Evolutionary conservation across 2,888 invertebrate genomes (phyloP), one percentile per base, ranked within the genome.

Genomic region (Parelbella ahira): DNA sequence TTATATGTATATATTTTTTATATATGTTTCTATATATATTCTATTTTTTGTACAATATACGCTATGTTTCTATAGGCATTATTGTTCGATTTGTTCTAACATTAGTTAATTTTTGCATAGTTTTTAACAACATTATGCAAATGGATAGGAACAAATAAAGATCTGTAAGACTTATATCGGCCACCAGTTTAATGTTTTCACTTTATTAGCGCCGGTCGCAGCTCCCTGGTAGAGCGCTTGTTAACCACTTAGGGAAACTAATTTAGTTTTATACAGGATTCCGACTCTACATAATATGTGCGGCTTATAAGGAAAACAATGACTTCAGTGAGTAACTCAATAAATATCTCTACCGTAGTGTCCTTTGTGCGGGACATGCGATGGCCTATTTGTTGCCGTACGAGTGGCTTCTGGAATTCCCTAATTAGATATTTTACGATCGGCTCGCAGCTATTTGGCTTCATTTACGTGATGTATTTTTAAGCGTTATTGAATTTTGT

Each of bases 191-290:
- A 3, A 24, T 5, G 5, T 24, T 24, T 1, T 5, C 5, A 1
- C 10, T 10, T 10, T 11, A 25, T 11, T 11, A 4, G 25, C 10
- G 11, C 36, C 4, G 8, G 13, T 21, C 19, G 34, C 41, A 44
- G 30, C 49, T 43, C 3, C 3, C 41, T 23, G 37, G 46, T 44
- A 33, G 13, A 32, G 38, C 42, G 34, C 45, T 47, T 39, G 45
- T 49, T 47, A 47, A 39, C 43, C 41, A 34, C 46, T 46, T 39
- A 48, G 42, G 30, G 37, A 44, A 29, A 29, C 37, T 51, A 48
- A 51, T 49, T 49, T 30, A 42, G 39, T 8, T 32, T 21, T 9
- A 13, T 18, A 18, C 15, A 6, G 34, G 13, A 36, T 36, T 36
- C 34, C 24, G 7, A 15, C 23, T 18, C 10, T 2, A 13, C 24